Percentiles rank a stretch among this genome's conserved stretches.
phyloP scores from a whole-genome alignment of 2,797 vertebrate genomes.

The Peromyscus attwateri region DNA sequence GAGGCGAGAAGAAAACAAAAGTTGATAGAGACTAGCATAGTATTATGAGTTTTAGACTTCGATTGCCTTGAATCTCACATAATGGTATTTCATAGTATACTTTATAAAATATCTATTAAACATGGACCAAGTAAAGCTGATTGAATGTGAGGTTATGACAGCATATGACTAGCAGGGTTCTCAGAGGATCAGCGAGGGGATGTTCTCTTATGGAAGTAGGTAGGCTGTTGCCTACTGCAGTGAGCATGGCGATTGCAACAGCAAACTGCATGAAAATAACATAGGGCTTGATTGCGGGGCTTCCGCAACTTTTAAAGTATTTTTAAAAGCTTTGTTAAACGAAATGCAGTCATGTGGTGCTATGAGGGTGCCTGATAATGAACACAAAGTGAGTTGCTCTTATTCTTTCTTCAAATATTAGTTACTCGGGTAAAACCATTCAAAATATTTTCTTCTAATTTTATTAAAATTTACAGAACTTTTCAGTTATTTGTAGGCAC shows the following conservation, averaged over 20 bases:
- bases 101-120: not conserved
- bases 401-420: not conserved
- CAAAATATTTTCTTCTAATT: not conserved
- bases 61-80: not conserved
- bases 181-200: not conserved
- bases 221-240: not conserved
- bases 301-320: slow-evolving; percentile 3
- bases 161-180: not conserved
- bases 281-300: not conserved
- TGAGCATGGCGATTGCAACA: not conserved
- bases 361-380: not conserved
- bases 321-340: not conserved
- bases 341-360: not conserved
- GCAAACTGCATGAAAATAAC: not conserved
- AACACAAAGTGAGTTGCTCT: not conserved
- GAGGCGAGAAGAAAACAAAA: not conserved
- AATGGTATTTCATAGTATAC: not conserved
- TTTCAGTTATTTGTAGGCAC: not conserved
- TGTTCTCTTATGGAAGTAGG: not conserved
- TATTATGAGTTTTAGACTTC: not conserved
- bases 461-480: not conserved
- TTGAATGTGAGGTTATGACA: not conserved
- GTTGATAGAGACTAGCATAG: not conserved
- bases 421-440: not conserved
- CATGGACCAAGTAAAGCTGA: not conserved